phyloP scores from a whole-genome alignment of 1,140 invertebrate genomes.

The Laupala kohalensis region DNA sequence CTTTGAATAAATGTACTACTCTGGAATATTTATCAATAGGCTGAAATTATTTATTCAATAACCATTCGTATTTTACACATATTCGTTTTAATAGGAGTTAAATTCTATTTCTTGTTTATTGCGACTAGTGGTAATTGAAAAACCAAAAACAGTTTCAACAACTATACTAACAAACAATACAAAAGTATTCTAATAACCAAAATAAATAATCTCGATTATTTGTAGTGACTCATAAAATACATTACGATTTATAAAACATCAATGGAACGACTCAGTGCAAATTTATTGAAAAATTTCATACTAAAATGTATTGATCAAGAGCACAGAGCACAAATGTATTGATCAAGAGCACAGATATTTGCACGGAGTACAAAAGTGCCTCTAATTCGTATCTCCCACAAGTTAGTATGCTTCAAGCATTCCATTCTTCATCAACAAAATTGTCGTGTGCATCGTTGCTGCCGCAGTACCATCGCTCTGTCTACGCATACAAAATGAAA shows the following conservation, averaged over 20 bases:
- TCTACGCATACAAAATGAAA: background rate
- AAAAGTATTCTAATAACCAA: no score
- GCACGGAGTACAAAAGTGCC: background rate
- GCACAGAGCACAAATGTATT: background rate
- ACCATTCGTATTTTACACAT: no score
- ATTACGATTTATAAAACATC: background rate
- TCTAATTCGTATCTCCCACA: background rate
- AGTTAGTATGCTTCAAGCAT: background rate
- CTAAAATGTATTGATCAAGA: background rate
- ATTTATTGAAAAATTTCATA: background rate
- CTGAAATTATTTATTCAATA: no score
- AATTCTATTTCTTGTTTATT: no score
- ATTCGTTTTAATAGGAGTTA: no score
- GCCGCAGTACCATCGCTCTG: background rate
- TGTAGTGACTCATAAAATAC: no score
- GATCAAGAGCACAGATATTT: background rate
- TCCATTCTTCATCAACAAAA: background rate
- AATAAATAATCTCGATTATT: no score
- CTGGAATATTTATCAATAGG: no score
- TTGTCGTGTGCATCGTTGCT: background rate
- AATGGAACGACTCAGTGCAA: background rate
- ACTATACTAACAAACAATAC: no score
- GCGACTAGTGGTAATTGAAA: no score
- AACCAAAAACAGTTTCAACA: no score
- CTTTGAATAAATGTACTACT: no score